phyloP scores from a whole-genome alignment of 2,797 vertebrate genomes.

The Aplochiton taeniatus region DNA sequence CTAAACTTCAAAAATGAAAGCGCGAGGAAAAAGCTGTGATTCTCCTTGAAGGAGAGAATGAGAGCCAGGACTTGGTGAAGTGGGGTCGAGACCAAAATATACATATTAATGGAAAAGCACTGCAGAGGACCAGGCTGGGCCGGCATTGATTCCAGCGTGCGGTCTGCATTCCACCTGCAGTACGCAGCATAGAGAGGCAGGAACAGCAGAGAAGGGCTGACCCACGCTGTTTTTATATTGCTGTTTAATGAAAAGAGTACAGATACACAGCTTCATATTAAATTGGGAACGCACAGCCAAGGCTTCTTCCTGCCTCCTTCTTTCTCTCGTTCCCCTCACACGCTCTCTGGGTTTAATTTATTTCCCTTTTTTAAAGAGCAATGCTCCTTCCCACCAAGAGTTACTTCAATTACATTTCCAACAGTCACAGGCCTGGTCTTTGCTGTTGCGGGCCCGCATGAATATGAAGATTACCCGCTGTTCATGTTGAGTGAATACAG shows the following conservation, averaged over 20 bases:
- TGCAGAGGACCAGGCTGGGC: slow-evolving; percentile 41
- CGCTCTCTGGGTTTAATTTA: slow-evolving; percentile 38
- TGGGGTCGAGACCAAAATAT: slow-evolving; percentile 64
- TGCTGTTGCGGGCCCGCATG: slow-evolving; percentile 24
- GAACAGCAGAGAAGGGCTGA: slow-evolving; percentile 66
- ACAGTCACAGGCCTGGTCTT: slow-evolving; percentile 19
- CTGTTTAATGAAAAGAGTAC: slow-evolving; percentile 74
- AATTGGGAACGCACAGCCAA: slow-evolving; percentile 19
- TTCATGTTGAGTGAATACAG: slow-evolving; percentile 16
- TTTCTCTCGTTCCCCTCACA: slow-evolving; percentile 3
- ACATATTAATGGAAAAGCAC: slow-evolving; percentile 69
- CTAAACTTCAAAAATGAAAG: background rate
- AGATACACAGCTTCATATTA: slow-evolving; percentile 50
- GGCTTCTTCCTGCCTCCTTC: slow-evolving; percentile 26
- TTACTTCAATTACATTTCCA: slow-evolving; percentile 60
- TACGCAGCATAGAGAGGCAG: slow-evolving; percentile 53
- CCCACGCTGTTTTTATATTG: slow-evolving; percentile 79
- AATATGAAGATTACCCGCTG: slow-evolving; percentile 55
- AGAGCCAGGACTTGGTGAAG: slow-evolving; percentile 43
- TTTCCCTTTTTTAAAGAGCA: slow-evolving; percentile 48
- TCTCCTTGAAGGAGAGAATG: background rate
- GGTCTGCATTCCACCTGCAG: slow-evolving; percentile 48
- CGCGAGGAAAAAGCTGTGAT: background rate
- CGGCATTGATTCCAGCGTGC: slow-evolving; percentile 53
- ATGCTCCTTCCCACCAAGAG: slow-evolving; percentile 31